phyloP scores from a whole-genome alignment of 2,888 invertebrate species.

The Cosmorhoe ocellata region DNA sequence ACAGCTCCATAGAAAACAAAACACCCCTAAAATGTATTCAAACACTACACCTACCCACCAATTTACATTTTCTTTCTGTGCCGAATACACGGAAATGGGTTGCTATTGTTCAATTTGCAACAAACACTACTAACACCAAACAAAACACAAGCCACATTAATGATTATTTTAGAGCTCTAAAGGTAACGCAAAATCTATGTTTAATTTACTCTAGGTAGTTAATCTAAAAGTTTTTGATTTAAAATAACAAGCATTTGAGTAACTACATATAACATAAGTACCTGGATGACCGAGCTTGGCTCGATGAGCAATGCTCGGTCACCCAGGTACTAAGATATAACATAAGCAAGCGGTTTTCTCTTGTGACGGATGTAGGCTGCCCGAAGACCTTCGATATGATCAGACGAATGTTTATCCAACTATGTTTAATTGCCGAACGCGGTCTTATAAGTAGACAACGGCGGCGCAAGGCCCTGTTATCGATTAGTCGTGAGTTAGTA shows the following conservation, averaged over 20 bases:
- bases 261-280: too few species aligned
- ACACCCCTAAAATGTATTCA: constrained; percentile 4
- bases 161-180: constrained; percentile 2
- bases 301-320: too few species aligned
- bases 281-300: too few species aligned
- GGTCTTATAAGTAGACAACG: constrained; percentile 14
- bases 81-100: constrained; percentile 8
- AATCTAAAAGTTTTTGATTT: too few species aligned
- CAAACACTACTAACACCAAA: constrained; percentile 1
- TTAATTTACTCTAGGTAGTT: not conserved
- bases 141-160: constrained; percentile 3
- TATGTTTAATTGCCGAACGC: not conserved
- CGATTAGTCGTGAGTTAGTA: constrained; percentile 30
- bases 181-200: not conserved
- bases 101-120: constrained; percentile 18
- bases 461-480: constrained; percentile 23
- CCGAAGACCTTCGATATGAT: too few species aligned
- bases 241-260: too few species aligned
- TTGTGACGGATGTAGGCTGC: too few species aligned
- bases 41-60: not conserved
- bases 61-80: constrained; percentile 12
- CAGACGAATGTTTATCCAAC: too few species aligned
- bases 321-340: too few species aligned
- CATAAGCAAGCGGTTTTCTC: too few species aligned
- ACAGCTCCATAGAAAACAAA: constrained; percentile 4